Evolutionary conservation across 2,888 invertebrate genomes (phyloP).

Genomic region (Stegana nigrithorax): DNA sequence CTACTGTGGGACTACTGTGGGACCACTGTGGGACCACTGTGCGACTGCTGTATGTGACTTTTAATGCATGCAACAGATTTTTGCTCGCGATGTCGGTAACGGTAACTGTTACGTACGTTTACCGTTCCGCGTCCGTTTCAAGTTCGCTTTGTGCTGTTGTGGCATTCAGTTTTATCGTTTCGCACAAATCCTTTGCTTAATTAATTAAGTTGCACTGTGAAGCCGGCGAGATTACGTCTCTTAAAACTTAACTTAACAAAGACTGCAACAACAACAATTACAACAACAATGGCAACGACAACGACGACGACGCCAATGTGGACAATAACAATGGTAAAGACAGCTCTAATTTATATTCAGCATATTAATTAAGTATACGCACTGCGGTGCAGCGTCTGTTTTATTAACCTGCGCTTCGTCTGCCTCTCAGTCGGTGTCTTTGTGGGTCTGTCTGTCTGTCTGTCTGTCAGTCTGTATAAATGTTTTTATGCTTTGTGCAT

Average conservation of each 20-base stretch:
- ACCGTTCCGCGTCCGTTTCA: no score
- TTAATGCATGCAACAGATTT: neutral
- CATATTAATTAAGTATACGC: conserved; percentile 43
- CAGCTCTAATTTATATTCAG: conserved; percentile 32
- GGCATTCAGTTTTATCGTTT: neutral
- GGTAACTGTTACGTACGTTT: no score
- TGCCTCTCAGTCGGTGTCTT: no score
- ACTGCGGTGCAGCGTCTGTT: conserved; percentile 29
- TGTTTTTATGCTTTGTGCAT: neutral
- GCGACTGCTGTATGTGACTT: neutral
- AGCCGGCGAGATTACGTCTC: neutral
- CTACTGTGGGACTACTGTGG: no score
- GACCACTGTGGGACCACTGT: no score
- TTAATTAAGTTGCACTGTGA: conserved; percentile 43
- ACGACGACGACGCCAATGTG: no score
- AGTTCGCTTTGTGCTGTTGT: neutral
- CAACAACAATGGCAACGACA: neutral
- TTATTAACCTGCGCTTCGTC: no score
- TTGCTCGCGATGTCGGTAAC: no score
- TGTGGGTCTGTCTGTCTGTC: no score
- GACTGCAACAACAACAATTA: no score
- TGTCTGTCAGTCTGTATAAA: no score
- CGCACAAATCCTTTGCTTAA: conserved; percentile 42
- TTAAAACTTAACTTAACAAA: neutral
- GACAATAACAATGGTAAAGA: no score